Evolutionary conservation across 2,888 invertebrate genomes (phyloP).

Genomic region (Tridacna gigas): DNA sequence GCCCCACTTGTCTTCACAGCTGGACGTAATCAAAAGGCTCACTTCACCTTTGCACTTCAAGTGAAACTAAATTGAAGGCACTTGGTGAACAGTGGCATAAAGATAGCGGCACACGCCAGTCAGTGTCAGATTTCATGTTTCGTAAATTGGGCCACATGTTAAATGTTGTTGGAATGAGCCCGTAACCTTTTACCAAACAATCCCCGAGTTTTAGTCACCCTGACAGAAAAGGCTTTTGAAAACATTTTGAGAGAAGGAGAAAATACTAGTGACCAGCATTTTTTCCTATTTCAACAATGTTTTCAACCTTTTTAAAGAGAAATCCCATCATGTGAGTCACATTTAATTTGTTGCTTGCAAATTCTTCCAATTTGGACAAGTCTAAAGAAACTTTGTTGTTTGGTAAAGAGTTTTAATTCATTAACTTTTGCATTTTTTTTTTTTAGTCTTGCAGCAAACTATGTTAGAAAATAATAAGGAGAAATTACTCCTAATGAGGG

Average conservation of each 20-base stretch:
- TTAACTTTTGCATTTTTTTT: too few relatives aligned
- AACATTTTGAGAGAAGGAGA: background rate
- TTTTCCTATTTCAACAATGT: background rate
- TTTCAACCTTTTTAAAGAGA: background rate
- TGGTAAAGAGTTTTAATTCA: too few relatives aligned
- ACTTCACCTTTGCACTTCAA: conserved; percentile 28
- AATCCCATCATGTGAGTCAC: background rate
- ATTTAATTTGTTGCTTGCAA: too few relatives aligned
- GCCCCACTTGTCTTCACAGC: conserved; percentile 33
- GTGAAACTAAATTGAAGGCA: conserved; percentile 28
- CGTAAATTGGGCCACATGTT: conserved; percentile 11
- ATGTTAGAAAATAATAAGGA: too few relatives aligned
- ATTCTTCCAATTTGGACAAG: too few relatives aligned
- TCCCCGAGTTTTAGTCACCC: background rate
- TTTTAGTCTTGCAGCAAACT: too few relatives aligned
- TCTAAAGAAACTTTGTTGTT: too few relatives aligned
- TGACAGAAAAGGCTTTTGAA: background rate
- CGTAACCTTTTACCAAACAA: background rate
- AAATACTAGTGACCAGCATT: background rate
- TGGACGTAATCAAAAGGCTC: conserved; percentile 24
- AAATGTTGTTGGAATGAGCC: background rate
- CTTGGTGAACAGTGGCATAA: conserved; percentile 23
- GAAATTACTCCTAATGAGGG: too few relatives aligned
- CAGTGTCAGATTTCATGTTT: conserved; percentile 31
- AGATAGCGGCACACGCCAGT: conserved; percentile 47